A percentile compares a stretch with the other conserved stretches of the same genome.
phyloP scores from a whole-genome alignment of 2,797 vertebrate species.

The Balearica regulorum region DNA sequence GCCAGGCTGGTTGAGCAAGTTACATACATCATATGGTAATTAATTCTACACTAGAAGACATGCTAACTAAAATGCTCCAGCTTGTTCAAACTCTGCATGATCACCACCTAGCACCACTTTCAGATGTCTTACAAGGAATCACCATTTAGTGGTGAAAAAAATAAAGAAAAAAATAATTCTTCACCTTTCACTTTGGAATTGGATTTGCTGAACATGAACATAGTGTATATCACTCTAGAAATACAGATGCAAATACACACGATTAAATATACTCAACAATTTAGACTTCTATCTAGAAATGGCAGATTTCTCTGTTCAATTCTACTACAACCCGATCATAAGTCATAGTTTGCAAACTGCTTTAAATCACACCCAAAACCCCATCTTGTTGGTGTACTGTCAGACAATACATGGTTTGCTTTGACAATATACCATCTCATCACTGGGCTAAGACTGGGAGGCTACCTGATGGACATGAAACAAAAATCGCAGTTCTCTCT shows the following conservation, averaged over 20 bases:
- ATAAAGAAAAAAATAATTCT: neutral
- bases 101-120: neutral
- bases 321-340: neutral
- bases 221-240: neutral
- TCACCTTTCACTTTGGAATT: neutral
- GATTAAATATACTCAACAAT: neutral
- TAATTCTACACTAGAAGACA: neutral
- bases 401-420: neutral
- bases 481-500: neutral
- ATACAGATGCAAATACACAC: neutral
- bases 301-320: neutral
- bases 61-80: neutral
- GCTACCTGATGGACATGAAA: neutral
- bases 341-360: neutral
- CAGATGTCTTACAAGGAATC: neutral
- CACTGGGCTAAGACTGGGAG: neutral
- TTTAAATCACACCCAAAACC: neutral
- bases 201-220: neutral
- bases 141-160: neutral
- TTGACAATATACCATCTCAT: neutral
- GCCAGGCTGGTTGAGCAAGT: neutral
- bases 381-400: neutral
- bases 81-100: neutral
- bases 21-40: neutral
- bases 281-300: neutral